Evolutionary conservation across 2,888 invertebrate species (phyloP).

Genomic region (Morinoia aosen): DNA sequence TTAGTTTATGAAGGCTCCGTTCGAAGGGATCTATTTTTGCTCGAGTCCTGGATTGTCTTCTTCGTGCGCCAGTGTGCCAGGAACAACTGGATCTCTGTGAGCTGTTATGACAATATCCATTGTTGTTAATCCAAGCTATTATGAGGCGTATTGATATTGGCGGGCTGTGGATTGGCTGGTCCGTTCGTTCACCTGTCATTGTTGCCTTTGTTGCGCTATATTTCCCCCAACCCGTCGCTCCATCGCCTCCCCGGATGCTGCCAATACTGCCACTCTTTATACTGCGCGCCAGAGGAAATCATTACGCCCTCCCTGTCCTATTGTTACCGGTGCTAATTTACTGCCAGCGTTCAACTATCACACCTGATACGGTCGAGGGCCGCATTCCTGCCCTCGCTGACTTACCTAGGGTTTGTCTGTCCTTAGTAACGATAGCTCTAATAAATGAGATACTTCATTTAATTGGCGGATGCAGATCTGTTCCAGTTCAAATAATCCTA

Average conservation of each 20-base stretch:
- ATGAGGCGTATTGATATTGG: slow-evolving; percentile 45
- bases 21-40: neutral
- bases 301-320: slow-evolving; percentile 46
- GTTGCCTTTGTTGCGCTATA: slow-evolving; percentile 35
- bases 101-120: slow-evolving; percentile 25
- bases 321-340: slow-evolving; percentile 39
- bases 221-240: neutral
- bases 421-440: neutral
- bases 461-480: neutral
- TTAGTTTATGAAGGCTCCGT: neutral
- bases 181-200: slow-evolving; percentile 51
- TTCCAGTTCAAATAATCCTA: neutral
- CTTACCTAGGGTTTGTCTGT: neutral
- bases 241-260: slow-evolving; percentile 23
- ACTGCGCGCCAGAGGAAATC: slow-evolving; percentile 23
- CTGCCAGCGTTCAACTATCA: slow-evolving; percentile 27
- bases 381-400: neutral
- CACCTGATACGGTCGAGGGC: slow-evolving; percentile 19
- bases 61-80: neutral
- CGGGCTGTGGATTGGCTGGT: slow-evolving; percentile 10
- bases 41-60: neutral
- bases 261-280: slow-evolving; percentile 45
- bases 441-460: neutral
- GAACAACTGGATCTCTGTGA: neutral
- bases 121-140: slow-evolving; percentile 28